Evolutionary conservation across 30 jellyfish, hydroid and myxozoan genomes (phyloP).

Genomic region (Rhopilema esculentum): DNA sequence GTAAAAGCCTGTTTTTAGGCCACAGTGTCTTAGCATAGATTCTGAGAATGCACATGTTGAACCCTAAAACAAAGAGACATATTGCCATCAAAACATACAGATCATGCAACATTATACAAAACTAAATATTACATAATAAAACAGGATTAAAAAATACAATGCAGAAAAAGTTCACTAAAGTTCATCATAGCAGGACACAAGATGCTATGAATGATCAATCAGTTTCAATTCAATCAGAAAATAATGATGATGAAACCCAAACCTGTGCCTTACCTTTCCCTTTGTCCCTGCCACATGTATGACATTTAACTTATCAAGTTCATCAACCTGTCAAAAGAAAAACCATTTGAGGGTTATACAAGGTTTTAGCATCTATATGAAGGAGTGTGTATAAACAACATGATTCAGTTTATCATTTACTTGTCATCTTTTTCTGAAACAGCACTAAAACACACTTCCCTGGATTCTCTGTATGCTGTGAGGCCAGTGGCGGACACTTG

Average conservation of each 20-base stretch:
- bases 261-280: constrained; percentile 79
- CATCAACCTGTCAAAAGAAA: constrained; percentile 60
- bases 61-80: constrained; percentile 67
- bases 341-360: background rate
- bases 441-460: too few species aligned
- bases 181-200: too few species aligned
- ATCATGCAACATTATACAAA: background rate
- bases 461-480: too few species aligned
- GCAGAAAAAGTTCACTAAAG: too few species aligned
- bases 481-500: too few species aligned
- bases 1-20: constrained; percentile 89
- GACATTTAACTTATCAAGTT: constrained; percentile 81
- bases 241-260: background rate
- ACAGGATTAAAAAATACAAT: background rate
- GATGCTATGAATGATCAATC: too few species aligned
- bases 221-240: too few species aligned
- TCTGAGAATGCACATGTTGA: constrained; percentile 96
- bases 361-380: too few species aligned
- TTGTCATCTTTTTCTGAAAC: too few species aligned
- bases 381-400: too few species aligned
- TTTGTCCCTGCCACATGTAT: constrained; percentile 97
- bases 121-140: background rate
- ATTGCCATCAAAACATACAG: background rate
- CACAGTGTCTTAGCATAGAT: constrained; percentile 83
- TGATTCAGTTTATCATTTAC: too few species aligned